These are phyloP conservation scores for Potamarius usumacintae DNA, from an alignment of 2,113 vertebrate species.

Conservation along the genomic window DNA sequence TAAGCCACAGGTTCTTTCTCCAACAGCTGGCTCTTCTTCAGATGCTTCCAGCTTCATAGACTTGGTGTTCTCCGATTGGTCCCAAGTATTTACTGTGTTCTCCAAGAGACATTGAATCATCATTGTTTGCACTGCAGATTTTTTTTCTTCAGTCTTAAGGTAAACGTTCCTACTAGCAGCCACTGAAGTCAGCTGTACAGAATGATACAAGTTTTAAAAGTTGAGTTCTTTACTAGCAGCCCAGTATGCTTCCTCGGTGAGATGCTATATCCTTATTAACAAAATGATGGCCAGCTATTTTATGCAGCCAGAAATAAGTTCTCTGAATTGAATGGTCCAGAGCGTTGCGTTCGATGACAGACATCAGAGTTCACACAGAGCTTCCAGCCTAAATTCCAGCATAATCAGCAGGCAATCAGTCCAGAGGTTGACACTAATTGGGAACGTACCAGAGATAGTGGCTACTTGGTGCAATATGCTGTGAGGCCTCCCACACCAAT, in stretches of 20 bases:
- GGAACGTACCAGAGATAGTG: slow-evolving; percentile 44
- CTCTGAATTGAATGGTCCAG: not conserved
- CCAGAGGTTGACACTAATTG: slow-evolving; percentile 37
- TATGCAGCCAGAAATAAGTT: slow-evolving; percentile 4
- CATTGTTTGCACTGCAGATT: not conserved
- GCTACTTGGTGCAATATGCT: slow-evolving; percentile 24
- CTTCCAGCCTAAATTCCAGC: slow-evolving; percentile 19
- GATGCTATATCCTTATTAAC: slow-evolving; percentile 1
- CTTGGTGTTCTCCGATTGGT: not conserved
- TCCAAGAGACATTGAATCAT: not conserved
- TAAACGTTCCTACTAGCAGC: not conserved
- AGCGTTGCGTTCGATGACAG: not conserved
- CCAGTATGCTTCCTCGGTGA: slow-evolving; percentile 22
- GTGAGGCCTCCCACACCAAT: not conserved
- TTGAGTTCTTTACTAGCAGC: slow-evolving; percentile 5
- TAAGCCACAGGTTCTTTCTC: not conserved
- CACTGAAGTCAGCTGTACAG: not conserved
- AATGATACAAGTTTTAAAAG: not conserved
- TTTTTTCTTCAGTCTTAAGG: not conserved
- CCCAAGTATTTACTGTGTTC: not conserved
- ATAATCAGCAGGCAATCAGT: slow-evolving; percentile 17
- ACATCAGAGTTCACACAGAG: slow-evolving; percentile 16
- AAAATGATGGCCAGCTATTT: slow-evolving; percentile 15
- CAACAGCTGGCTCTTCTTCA: not conserved
- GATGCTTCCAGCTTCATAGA: not conserved